phyloP scores from a whole-genome alignment of 2,113 vertebrate species.

The Dromiciops gliroides region DNA sequence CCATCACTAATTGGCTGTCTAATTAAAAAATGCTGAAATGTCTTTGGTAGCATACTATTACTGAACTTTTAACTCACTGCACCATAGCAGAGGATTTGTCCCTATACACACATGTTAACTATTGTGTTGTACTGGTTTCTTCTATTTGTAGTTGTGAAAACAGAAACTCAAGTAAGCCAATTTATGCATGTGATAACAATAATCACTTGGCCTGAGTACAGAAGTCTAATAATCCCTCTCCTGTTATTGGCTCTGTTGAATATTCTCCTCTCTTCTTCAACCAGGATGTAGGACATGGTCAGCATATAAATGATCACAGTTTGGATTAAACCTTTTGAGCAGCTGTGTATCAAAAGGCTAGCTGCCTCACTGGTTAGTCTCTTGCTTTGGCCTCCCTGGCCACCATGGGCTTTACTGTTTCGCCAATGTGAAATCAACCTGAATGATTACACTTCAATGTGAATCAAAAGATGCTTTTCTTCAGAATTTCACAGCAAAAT shows the following conservation, averaged over 20 bases:
- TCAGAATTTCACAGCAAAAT: neutral
- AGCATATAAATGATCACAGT: conserved; percentile 29
- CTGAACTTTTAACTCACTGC: neutral
- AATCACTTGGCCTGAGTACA: neutral
- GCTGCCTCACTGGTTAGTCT: neutral
- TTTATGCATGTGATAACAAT: neutral
- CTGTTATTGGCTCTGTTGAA: conserved; percentile 16
- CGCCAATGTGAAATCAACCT: neutral
- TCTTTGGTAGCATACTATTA: conserved; percentile 24
- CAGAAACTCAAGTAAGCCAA: neutral
- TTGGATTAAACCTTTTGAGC: conserved; percentile 28
- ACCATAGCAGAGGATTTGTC: neutral
- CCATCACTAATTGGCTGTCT: conserved; percentile 43
- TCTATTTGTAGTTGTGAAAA: neutral
- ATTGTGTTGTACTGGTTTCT: neutral
- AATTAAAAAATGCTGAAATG: conserved; percentile 52
- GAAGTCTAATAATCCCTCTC: neutral
- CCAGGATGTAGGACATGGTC: neutral
- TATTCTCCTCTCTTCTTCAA: neutral
- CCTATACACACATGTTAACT: conserved; percentile 2
- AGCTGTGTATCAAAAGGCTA: neutral
- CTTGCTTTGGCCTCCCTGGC: neutral
- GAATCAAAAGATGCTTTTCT: neutral
- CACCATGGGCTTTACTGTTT: neutral
- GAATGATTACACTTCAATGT: neutral